Evolutionary conservation across 2,113 vertebrate genomes (phyloP).

Genomic region (Pelecanoides urinatrix): DNA sequence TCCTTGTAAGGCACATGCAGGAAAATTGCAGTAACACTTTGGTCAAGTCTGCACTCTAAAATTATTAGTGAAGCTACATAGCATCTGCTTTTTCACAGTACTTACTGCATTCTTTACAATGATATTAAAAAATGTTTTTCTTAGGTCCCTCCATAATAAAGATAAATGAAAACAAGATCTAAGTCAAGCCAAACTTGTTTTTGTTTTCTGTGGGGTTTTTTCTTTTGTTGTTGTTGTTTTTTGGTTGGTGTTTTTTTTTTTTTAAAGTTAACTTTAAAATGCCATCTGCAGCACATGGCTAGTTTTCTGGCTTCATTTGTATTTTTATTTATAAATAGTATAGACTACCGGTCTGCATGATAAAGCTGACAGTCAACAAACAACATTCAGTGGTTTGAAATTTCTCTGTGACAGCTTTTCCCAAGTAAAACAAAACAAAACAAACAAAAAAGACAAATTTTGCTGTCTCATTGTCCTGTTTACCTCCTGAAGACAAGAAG

Average conservation of each 20-base stretch:
- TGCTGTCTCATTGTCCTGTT: not conserved
- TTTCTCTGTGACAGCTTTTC: not conserved
- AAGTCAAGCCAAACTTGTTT: not conserved
- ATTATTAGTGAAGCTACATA: not conserved
- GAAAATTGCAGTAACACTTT: not conserved
- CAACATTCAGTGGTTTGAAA: not conserved
- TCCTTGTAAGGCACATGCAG: not conserved
- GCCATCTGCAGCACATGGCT: not conserved
- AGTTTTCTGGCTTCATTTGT: not conserved
- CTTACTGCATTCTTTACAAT: not conserved
- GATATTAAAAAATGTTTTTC: not conserved
- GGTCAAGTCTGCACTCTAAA: not conserved
- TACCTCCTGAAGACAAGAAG: not conserved
- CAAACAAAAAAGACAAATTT: not conserved
- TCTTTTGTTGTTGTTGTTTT: no score
- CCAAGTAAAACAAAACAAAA: not conserved
- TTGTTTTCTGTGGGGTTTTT: no score
- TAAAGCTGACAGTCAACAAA: not conserved
- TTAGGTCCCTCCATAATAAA: not conserved
- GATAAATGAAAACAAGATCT: not conserved
- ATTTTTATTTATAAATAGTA: not conserved
- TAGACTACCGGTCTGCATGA: not conserved
- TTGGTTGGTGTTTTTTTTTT: rapidly evolving
- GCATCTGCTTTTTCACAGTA: not conserved
- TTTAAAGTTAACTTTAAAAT: not conserved